Evolutionary conservation across 2,113 vertebrate genomes (phyloP).

Genomic region (Saguinus imperator): DNA sequence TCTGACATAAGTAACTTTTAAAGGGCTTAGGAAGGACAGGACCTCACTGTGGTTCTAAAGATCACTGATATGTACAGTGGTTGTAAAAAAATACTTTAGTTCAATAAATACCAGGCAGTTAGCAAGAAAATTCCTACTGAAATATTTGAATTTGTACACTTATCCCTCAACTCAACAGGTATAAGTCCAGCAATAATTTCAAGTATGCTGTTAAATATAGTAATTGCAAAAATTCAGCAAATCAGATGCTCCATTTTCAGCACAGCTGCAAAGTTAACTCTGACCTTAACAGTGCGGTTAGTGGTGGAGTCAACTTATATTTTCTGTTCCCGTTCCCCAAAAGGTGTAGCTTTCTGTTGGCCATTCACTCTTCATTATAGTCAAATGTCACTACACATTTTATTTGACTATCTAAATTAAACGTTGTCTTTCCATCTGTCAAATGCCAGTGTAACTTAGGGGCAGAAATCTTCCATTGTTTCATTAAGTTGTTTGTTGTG

Average conservation of each 20-base stretch:
- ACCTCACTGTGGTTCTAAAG: neutral
- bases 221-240: constrained; percentile 33
- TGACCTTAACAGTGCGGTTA: neutral
- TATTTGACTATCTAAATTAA: neutral
- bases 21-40: neutral
- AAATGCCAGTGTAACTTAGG: neutral
- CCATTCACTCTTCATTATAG: neutral
- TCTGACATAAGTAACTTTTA: constrained; percentile 16
- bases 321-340: neutral
- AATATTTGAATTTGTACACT: constrained; percentile 20
- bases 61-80: neutral
- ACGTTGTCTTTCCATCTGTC: neutral
- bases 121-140: constrained; percentile 1
- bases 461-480: neutral
- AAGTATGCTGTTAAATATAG: neutral
- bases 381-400: neutral
- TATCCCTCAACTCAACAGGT: constrained; percentile 3
- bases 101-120: constrained; percentile 28
- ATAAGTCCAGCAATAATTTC: constrained; percentile 15
- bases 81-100: neutral
- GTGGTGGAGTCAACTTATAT: neutral
- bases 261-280: neutral
- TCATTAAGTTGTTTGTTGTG: neutral
- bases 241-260: neutral
- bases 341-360: neutral